These are phyloP conservation scores for Rhinichthys osculus DNA, from an alignment of 2,797 vertebrate species.

Conservation along the genomic window DNA sequence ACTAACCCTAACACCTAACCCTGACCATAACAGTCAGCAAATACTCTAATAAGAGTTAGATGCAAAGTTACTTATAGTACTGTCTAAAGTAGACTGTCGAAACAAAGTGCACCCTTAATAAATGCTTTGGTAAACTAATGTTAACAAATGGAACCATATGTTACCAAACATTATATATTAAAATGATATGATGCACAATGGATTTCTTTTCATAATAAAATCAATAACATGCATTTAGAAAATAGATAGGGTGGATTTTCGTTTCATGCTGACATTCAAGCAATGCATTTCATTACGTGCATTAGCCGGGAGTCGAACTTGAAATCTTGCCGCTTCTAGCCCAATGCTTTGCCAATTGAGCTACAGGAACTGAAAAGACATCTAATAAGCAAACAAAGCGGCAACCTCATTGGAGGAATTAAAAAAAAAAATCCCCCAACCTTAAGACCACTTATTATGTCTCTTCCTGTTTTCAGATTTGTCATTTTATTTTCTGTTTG, in stretches of 20 bases:
- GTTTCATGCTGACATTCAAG: neutral
- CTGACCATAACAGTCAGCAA: too few species aligned
- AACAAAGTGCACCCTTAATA: too few species aligned
- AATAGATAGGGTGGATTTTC: neutral
- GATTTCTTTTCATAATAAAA: neutral
- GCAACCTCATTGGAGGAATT: neutral
- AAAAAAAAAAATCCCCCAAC: conserved; percentile 47
- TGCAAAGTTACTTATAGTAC: too few species aligned
- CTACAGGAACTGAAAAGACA: neutral
- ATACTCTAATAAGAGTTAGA: too few species aligned
- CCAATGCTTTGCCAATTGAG: neutral
- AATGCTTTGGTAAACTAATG: too few species aligned
- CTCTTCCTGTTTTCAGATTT: conserved; percentile 77
- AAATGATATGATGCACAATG: neutral
- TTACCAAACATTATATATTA: neutral
- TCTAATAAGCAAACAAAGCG: neutral
- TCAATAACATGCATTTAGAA: neutral
- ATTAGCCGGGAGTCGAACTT: neutral
- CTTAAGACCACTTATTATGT: conserved; percentile 74
- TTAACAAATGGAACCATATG: neutral
- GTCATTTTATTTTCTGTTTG: conserved; percentile 81
- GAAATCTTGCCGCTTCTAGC: neutral
- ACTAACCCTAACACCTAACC: too few species aligned
- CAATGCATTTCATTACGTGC: neutral
- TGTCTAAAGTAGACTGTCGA: too few species aligned